These are phyloP conservation scores for Artibeus jamaicensis DNA, from an alignment of 2,797 vertebrate genomes.

Conservation along the genomic window DNA sequence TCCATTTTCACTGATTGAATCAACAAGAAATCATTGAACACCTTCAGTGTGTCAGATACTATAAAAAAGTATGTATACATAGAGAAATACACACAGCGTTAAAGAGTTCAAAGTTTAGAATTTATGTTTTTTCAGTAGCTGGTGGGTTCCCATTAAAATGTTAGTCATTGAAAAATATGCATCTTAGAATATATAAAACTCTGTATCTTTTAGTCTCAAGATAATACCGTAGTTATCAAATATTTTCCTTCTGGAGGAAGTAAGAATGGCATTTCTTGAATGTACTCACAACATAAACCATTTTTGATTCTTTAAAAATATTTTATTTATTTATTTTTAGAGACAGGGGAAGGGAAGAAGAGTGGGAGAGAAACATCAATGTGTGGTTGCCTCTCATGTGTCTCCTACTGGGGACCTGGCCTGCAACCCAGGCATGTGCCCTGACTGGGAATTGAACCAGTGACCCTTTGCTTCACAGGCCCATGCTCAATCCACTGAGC, in stretches of 20 bases:
- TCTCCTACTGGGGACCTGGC: too few species aligned
- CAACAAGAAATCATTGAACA: not conserved
- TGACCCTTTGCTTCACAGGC: too few species aligned
- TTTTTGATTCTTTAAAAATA: not conserved
- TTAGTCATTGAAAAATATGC: constrained; percentile 22
- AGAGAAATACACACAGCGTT: not conserved
- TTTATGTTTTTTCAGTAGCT: not conserved
- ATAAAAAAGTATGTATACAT: not conserved
- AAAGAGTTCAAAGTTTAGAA: not conserved
- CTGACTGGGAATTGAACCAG: too few species aligned
- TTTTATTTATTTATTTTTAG: too few species aligned
- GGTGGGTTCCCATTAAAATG: constrained; percentile 43
- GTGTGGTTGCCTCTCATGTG: too few species aligned
- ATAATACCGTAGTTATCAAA: constrained; percentile 42
- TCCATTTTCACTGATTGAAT: not conserved
- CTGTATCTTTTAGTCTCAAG: constrained; percentile 21
- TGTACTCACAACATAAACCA: not conserved
- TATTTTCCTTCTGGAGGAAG: not conserved
- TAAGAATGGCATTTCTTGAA: constrained; percentile 45
- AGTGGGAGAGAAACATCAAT: too few species aligned
- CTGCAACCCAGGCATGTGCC: too few species aligned
- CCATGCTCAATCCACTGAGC: too few species aligned
- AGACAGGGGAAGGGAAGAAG: too few species aligned
- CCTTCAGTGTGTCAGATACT: not conserved
- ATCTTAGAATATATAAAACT: constrained; percentile 55